These are phyloP conservation scores for Coenonympha arcania DNA, from an alignment of 2,888 invertebrate genomes.

Conservation along the genomic window DNA sequence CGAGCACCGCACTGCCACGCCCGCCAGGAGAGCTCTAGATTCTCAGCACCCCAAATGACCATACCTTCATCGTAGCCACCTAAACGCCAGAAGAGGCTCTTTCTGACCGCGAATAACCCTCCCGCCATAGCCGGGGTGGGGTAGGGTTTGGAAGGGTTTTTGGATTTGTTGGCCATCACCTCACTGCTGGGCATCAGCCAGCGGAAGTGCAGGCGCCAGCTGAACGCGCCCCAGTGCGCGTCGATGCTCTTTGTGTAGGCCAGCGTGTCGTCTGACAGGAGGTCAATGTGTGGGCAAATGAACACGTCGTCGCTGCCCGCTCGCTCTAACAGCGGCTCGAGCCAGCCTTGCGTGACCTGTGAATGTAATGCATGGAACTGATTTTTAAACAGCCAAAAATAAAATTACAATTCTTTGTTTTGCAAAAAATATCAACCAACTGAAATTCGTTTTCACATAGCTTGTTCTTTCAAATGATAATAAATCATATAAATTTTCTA, in stretches of 20 bases:
- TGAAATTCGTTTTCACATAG: too few relatives aligned
- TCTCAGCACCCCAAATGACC: conserved; percentile 98
- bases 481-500: too few relatives aligned
- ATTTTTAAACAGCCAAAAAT: too few relatives aligned
- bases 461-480: too few relatives aligned
- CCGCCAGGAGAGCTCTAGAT: conserved; percentile 96
- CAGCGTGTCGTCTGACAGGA: conserved; percentile 96
- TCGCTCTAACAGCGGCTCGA: conserved; percentile 71
- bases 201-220: conserved; percentile 95
- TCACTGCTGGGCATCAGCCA: conserved; percentile 84
- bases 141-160: conserved; percentile 79
- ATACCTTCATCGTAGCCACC: conserved; percentile 83
- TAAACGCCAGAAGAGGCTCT: conserved; percentile 87
- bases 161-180: conserved; percentile 75
- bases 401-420: too few relatives aligned
- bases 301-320: conserved; percentile 69
- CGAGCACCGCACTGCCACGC: conserved; percentile 96
- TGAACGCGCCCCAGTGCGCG: conserved; percentile 98
- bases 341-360: conserved; percentile 76
- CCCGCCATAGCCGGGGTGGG: conserved; percentile 95
- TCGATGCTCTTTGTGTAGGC: conserved; percentile 96
- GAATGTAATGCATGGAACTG: too few relatives aligned
- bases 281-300: conserved; percentile 66
- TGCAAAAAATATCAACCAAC: too few relatives aligned
- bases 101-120: conserved; percentile 91